These are phyloP conservation scores for Elysia crispata DNA, from an alignment of 2,888 invertebrate genomes.

Conservation along the genomic window DNA sequence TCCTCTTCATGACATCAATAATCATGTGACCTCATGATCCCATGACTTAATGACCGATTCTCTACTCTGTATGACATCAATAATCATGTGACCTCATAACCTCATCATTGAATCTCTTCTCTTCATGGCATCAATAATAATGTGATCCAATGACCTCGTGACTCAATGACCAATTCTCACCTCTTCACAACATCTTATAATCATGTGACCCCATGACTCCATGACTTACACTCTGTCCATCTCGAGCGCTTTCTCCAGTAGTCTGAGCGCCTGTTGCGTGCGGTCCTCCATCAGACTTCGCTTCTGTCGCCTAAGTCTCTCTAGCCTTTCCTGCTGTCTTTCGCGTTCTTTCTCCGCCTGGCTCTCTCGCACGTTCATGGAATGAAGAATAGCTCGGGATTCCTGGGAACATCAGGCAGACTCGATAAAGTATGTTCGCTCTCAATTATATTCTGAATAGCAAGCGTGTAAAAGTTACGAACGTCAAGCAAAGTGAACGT, in stretches of 20 bases:
- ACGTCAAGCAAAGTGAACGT: too few relatives aligned
- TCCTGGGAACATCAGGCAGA: slow-evolving; percentile 53
- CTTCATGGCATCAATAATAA: too few relatives aligned
- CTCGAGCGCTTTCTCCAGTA: slow-evolving; percentile 64
- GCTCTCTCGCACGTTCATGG: slow-evolving; percentile 58
- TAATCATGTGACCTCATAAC: too few relatives aligned
- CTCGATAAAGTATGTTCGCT: not conserved
- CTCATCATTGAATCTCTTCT: too few relatives aligned
- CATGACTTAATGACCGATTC: too few relatives aligned
- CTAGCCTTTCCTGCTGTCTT: slow-evolving; percentile 62
- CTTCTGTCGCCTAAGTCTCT: slow-evolving; percentile 58
- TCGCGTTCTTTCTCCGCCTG: slow-evolving; percentile 62
- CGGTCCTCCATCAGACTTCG: slow-evolving; percentile 60
- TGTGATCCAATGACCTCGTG: not conserved
- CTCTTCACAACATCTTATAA: too few relatives aligned
- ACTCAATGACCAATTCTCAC: slow-evolving; percentile 13
- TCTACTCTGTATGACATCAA: too few relatives aligned
- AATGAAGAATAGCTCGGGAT: slow-evolving; percentile 63
- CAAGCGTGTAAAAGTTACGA: not conserved
- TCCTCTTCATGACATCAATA: too few relatives aligned
- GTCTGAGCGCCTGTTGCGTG: slow-evolving; percentile 63
- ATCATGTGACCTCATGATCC: too few relatives aligned
- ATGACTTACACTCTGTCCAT: slow-evolving; percentile 63
- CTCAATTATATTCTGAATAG: not conserved
- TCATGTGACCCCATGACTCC: too few relatives aligned